phyloP scores from a whole-genome alignment of 2,113 vertebrate genomes.

The Acanthochromis polyacanthus region DNA sequence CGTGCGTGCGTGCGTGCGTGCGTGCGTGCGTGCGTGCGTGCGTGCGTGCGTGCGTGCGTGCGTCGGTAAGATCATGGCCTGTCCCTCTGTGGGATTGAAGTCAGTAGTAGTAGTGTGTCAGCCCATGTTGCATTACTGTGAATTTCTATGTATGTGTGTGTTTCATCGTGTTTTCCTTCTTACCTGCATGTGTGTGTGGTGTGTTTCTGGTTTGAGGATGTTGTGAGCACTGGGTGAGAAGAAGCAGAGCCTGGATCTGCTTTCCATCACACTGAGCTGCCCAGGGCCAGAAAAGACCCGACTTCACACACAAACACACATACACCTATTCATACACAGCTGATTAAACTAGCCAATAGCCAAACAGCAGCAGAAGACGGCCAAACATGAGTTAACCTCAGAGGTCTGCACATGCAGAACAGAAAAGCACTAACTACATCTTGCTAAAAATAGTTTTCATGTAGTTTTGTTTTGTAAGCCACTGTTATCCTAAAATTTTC shows the following conservation, averaged over 20 bases:
- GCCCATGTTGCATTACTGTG: background rate
- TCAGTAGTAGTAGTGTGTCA: constrained; percentile 12
- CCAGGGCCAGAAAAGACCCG: constrained; percentile 54
- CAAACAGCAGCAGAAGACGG: constrained; percentile 42
- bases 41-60: constrained; percentile 46
- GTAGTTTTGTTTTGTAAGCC: constrained; percentile 40
- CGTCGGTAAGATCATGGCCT: constrained; percentile 3
- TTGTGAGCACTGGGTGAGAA: constrained; percentile 77
- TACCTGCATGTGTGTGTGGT: constrained; percentile 43
- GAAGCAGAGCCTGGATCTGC: constrained; percentile 81
- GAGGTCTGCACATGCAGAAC: constrained; percentile 29
- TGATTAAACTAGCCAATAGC: constrained; percentile 65
- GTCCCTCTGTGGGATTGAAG: constrained; percentile 1
- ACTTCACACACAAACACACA: constrained; percentile 54
- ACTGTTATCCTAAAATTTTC: constrained; percentile 27
- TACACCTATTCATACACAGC: constrained; percentile 55
- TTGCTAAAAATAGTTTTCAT: constrained; percentile 47
- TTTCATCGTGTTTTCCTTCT: constrained; percentile 42
- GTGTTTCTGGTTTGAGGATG: constrained; percentile 68
- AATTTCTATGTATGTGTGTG: background rate
- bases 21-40: constrained; percentile 56
- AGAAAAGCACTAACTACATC: constrained; percentile 28
- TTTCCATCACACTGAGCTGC: constrained; percentile 82
- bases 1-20: constrained; percentile 24
- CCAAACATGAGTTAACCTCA: constrained; percentile 51